Evolutionary conservation across 2,888 invertebrate species (phyloP), one percentile per base, ranked within the genome.

Genomic region (Hemaris fuciformis): DNA sequence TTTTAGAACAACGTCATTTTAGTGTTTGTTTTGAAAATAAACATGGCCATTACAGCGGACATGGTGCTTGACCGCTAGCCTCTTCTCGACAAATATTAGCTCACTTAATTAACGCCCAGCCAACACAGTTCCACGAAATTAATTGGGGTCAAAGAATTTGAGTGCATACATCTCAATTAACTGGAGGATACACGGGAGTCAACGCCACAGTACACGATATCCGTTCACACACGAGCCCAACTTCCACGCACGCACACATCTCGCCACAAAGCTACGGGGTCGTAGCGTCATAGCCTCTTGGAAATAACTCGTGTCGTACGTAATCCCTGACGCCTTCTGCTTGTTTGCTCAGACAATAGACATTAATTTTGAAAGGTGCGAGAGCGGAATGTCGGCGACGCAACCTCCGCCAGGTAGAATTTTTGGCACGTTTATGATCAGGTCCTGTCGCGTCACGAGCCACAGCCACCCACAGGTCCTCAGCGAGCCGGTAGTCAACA

Each of bases 401-500:
- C 77, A 74, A 79, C 81, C 76, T 79, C 76, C 71, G 76, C 81
- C 91, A 91, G 91, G 91, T 92, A 91, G 83, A 89, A 83, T 88
- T 86, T 91, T 91, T 91, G 88, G 88, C 91, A 89, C 90, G 89
- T 91, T 90, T 89, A 89, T 88, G 88, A 91, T 89, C 88, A 85
- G 82, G 88, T 89, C 90, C 88, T 88, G 88, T 84, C 89, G 84
- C 89, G 87, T 91, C 89, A 89, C 89, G 89, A 87, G 90, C 90
- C 89, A 90, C 91, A 87, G 90, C 90, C 89, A 90, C 91, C 91
- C 90, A 91, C 90, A 87, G 84, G 77, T 79, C 81, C 86, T 88
- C 87, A 90, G 89, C 89, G 89, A 87, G 90, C 86, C 87, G 89
- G 89, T 88, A 89, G 89, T 83, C 82, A 82, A 89, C 90, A 90